Evolutionary conservation across 92 coral and sea anemone genomes (phyloP).

Genomic region (Montipora capitata): DNA sequence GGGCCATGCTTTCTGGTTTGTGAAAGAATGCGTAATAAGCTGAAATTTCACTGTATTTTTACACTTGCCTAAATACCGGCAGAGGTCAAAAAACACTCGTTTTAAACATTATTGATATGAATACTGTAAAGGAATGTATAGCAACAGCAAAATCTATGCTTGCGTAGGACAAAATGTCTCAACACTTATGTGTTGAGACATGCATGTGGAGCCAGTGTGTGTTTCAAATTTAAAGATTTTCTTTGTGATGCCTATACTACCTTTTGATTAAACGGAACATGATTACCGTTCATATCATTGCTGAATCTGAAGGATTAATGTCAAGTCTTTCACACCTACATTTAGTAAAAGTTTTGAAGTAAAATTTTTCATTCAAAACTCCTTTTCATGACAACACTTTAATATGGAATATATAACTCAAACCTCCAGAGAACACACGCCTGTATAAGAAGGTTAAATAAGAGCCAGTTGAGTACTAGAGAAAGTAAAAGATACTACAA

Average conservation of each 20-base stretch:
- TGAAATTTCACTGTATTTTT: too few species aligned
- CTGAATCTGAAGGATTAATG: slow-evolving; percentile 1
- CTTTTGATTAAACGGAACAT: slow-evolving; percentile 1
- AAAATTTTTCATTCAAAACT: background rate
- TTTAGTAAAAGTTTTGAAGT: background rate
- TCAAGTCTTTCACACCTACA: background rate
- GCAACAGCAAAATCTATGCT: slow-evolving; percentile 2
- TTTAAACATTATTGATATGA: background rate
- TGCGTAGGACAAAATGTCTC: too few species aligned
- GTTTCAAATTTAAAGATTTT: slow-evolving; percentile 1
- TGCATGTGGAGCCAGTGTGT: background rate
- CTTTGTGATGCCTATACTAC: background rate
- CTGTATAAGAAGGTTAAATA: background rate
- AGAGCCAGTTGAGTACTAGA: slow-evolving; percentile 1
- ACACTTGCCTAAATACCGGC: too few species aligned
- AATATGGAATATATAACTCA: background rate
- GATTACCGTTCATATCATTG: background rate
- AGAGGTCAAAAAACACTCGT: background rate
- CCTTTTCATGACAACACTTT: background rate
- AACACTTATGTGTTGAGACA: too few species aligned
- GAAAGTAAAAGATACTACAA: background rate
- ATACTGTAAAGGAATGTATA: background rate
- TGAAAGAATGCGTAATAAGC: too few species aligned
- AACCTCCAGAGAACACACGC: background rate
- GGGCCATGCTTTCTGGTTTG: too few species aligned